Base-by-base conservation (phyloP, 2,797 vertebrate genomes). In the Mormyrus proboscirostris region DNA sequence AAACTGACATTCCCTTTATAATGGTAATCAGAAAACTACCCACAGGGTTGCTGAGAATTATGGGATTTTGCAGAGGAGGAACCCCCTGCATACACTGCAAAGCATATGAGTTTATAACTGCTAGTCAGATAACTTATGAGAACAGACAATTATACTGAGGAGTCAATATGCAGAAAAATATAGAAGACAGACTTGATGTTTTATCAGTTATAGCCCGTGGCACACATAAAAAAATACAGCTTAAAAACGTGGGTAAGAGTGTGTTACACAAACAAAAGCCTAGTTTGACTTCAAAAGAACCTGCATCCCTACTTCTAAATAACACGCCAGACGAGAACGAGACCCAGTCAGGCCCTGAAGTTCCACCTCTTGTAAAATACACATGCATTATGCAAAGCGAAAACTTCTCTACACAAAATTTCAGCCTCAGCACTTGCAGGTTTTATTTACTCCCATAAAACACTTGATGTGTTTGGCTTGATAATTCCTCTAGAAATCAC, bases 11-110 rank as follows among this genome's bases (percentile, higher is more conserved):
- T 82, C 95, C 95, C 95, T 95, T 96, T 96, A 95, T 96, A 94
- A 96, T 96, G 96, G 94, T 95, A 96, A 96, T 96, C 95, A 96
- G 95, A 93, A 94, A 93, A 94, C 94, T 94, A 94, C 94, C 94
- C 91, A 83, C 93, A 89, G 93, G 94, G 92, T 91, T 94, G 94
- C 94, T 93, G 91, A 91, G 93, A 90, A 96, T 95, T 95, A 93
- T 94, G 95, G 94, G 93, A 93, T 88, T 92, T 92, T 94, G 95
- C 92, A 92, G 90, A 90, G 90, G 82, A 92, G 91, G 91, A 93
- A 92, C 41, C 94, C 94, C 93, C 93, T 93, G 94, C 93, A 88
- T 79, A 22, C 88, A 76, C 88, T 73, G 76, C 91, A 90, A 84
- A 85, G 79, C 57, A 90, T 90, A 88, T 90, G 90, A 88, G 91